Evolutionary conservation across 1,140 invertebrate species (phyloP), one percentile per base, ranked within the genome.

Genomic region (Achroia grisella): DNA sequence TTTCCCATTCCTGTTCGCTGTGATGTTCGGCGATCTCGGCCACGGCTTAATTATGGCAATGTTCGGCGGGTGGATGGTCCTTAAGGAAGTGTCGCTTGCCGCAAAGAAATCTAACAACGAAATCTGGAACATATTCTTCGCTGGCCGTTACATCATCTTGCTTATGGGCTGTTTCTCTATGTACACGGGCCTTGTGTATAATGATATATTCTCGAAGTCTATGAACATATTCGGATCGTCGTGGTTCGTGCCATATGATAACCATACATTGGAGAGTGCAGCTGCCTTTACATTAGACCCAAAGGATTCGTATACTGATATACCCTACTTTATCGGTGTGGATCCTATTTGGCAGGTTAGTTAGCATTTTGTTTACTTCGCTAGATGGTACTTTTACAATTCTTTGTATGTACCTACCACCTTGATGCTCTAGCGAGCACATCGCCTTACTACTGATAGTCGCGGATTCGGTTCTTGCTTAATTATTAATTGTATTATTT

Each of bases 101-200:
- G 81, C 82, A 8, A 89, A 91, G 57, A 91, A 90, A 61, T 88
- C 88, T n/a, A 90, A 86, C 49, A 93, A 90, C 64, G 93, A 94
- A 91, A 98, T 99, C 62, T 98, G 95, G 93, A 95, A 93, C 67
- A 99, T 97, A 40, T 98, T 99, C 89, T 99, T 99, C 78, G 94
- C 93, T 17, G 98, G 98, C 44, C 93, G 98, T 40, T 99, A 99
- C 83, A 98, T 99, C 55, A 97, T 99, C 36, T 87, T 99, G 11
- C 86, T 99, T 41, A 99, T 99, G 98, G 98, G 98, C 10, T 62
- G 95, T 0, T 99, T 99, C 81, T 98, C 97, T 0, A 94, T 99
- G 44, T 99, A 99, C 82, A 98, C 97, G 12, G 98, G 98, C 1
- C 70, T 99, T n/a, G 92, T 99, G 29, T 99, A 99, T 83, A 99